Evolutionary conservation across 2,113 vertebrate species (phyloP).

Genomic region (Myotis yumanensis): DNA sequence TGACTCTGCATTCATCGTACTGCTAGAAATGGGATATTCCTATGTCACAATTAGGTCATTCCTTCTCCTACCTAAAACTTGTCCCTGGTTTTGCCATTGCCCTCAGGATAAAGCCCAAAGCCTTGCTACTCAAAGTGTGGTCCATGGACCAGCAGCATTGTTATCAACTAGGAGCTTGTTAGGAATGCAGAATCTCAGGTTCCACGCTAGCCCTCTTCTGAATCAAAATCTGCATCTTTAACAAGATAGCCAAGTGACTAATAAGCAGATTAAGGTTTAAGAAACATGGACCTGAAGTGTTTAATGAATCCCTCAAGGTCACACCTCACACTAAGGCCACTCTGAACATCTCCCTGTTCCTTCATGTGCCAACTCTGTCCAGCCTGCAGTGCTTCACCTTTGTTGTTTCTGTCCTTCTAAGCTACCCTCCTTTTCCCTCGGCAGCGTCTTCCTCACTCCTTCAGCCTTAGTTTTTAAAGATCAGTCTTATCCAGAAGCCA

Average conservation of each 20-base stretch:
- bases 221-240: not conserved
- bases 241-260: not conserved
- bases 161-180: not conserved
- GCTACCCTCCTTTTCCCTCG: not conserved
- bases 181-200: not conserved
- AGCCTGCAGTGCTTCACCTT: fast-evolving
- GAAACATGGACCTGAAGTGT: not conserved
- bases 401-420: not conserved
- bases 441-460: not conserved
- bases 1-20: not conserved
- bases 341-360: not conserved
- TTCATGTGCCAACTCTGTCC: not conserved
- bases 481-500: not conserved
- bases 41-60: not conserved
- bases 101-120: not conserved
- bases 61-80: not conserved
- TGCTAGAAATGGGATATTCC: not conserved
- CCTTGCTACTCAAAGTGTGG: not conserved
- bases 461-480: not conserved
- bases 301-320: not conserved
- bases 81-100: not conserved
- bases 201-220: not conserved
- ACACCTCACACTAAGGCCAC: not conserved
- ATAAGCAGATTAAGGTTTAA: not conserved
- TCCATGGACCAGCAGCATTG: not conserved